phyloP scores from a whole-genome alignment of 2,797 vertebrate genomes.

The Acomys russatus region DNA sequence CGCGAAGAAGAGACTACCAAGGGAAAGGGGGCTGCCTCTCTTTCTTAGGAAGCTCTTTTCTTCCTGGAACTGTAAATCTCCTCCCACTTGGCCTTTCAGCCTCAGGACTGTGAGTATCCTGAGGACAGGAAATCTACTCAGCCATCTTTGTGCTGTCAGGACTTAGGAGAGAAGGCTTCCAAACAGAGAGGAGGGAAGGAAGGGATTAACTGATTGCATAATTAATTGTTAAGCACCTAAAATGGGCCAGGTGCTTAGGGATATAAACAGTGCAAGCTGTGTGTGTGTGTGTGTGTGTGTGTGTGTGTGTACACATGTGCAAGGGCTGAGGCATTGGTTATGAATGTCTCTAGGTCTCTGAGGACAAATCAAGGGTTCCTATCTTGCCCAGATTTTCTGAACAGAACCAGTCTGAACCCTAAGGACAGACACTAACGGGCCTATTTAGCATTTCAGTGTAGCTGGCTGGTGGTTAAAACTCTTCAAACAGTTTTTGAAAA shows the following conservation, averaged over 20 bases:
- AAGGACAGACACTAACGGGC: neutral
- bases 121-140: neutral
- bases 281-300: neutral
- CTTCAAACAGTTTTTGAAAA: constrained; percentile 74
- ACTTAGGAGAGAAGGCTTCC: constrained; percentile 25
- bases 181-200: neutral
- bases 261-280: neutral
- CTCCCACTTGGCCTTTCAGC: neutral
- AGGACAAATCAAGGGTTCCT: neutral
- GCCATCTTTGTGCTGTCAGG: neutral
- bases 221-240: constrained; percentile 17
- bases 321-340: constrained; percentile 8
- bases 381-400: constrained; percentile 2
- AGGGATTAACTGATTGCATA: neutral
- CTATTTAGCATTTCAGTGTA: constrained; percentile 14
- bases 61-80: neutral
- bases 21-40: neutral
- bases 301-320: neutral
- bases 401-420: constrained; percentile 34
- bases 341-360: neutral
- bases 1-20: neutral
- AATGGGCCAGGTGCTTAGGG: neutral
- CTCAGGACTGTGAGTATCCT: neutral
- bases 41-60: neutral
- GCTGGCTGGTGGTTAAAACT: constrained; percentile 33